Base-by-base conservation (phyloP, 92 coral and sea anemone species). In the Metridium senile region DNA sequence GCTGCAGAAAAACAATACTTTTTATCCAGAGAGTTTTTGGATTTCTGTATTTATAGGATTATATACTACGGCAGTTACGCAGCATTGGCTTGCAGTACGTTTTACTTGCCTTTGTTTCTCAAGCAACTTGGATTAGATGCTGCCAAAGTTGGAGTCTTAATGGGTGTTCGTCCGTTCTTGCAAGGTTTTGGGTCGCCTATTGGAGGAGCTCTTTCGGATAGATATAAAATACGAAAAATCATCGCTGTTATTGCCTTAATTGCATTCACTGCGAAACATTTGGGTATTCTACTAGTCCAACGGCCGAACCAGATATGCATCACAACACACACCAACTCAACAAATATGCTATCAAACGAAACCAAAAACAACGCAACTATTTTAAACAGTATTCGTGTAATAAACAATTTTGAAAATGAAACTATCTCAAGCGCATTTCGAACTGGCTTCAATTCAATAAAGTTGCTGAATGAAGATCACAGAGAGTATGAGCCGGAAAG, bases 121-220 rank as follows among this genome's bases (percentile, higher is more conserved):
- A 85, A 85, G 33, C 77, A 85, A 47, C 76, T 80, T 49, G 89
- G 89, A 6, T 64, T 85, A 0, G 61, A 47, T 34, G 77, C 89
- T 10, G 85, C 75, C 1, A 71, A 85, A 9, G 78, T 79, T 9
- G 89, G 85, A 30, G 68, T 69, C 26, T 46, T 85, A 1, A 22
- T 21, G 1, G 85, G 85, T 10, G 2, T 80, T 13, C 76, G 85
- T 23, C 54, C 81, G 16, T 68, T 80, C 16, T 23, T 79, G 11
- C 84, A 85, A 78, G 47, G 30, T 11, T 52, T 85, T 30, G 85
- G 84, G 17, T 54, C 85, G 13, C 89, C 89, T 1, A 26, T 84
- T 6, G 81, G 70, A 78, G 89, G 85, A n/a, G 26, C 58, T 16
- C 26, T 79, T 43, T 85, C 80, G 3, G 89, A 85, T 57, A 79